Conservation (phyloP, 2,888 invertebrate species). For the Nebria brevicollis region DNA sequence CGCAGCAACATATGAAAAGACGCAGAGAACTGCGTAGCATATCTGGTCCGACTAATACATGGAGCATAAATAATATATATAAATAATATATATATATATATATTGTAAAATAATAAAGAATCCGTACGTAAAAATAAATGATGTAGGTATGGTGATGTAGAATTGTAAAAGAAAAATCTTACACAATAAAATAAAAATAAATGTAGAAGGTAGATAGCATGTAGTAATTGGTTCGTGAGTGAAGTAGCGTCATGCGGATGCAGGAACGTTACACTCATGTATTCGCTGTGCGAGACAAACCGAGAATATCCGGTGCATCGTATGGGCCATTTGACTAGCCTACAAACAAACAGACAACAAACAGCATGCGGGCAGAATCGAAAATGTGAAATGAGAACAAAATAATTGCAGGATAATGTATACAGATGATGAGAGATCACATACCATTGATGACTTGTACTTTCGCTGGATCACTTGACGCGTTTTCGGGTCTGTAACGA, state of each 20-base stretch:
- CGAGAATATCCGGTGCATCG: slow-evolving; percentile 83
- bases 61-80: slow-evolving; percentile 7
- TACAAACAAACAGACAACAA: slow-evolving; percentile 64
- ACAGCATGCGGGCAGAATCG: slow-evolving; percentile 55
- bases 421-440: slow-evolving; percentile 18
- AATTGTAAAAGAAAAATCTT: slow-evolving; percentile 52
- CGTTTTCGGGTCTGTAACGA: slow-evolving; percentile 93
- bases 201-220: slow-evolving; percentile 2
- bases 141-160: slow-evolving; percentile 18
- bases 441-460: slow-evolving; percentile 97
- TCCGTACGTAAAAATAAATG: neutral
- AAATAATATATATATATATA: too few species aligned
- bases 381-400: slow-evolving; percentile 49
- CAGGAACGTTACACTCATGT: slow-evolving; percentile 48
- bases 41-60: slow-evolving; percentile 93
- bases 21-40: slow-evolving; percentile 98
- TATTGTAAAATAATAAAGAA: neutral
- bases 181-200: slow-evolving; percentile 51
- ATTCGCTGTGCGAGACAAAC: slow-evolving; percentile 69
- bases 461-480: slow-evolving; percentile 95
- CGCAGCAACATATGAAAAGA: slow-evolving; percentile 98
- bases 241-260: slow-evolving; percentile 53
- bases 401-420: slow-evolving; percentile 12
- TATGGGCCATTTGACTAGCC: slow-evolving; percentile 80
- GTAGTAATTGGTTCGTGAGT: slow-evolving; percentile 9